Evolutionary conservation across 92 coral and sea anemone species (phyloP).

Genomic region (Porites cylindrica): DNA sequence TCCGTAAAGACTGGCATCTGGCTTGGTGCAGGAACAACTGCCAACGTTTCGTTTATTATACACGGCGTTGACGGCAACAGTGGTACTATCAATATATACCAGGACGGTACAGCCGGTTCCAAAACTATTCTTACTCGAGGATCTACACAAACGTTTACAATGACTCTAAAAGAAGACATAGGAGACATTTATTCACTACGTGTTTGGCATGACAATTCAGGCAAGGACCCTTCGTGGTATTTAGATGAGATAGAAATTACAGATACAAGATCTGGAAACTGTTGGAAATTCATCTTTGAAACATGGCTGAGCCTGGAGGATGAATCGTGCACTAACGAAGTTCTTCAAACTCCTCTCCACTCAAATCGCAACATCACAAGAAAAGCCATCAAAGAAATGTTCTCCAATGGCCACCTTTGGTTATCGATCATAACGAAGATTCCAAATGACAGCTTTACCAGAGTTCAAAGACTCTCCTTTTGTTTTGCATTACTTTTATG

Average conservation of each 20-base stretch:
- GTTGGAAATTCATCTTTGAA: slow-evolving; percentile 4
- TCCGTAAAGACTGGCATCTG: not conserved
- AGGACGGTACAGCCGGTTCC: not conserved
- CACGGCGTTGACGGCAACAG: slow-evolving; percentile 70
- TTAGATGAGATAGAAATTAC: not conserved
- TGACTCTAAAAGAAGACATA: not conserved
- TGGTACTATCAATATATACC: slow-evolving; percentile 5
- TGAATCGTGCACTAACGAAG: not conserved
- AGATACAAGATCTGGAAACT: not conserved
- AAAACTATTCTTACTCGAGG: not conserved
- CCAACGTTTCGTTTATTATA: slow-evolving; percentile 70
- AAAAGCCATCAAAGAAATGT: not conserved
- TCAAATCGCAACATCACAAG: not conserved
- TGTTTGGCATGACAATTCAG: not conserved
- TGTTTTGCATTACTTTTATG: slow-evolving; percentile 69
- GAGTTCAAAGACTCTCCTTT: slow-evolving; percentile 8
- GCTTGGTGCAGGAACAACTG: slow-evolving; percentile 67
- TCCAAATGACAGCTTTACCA: not conserved
- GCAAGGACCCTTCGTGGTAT: not conserved
- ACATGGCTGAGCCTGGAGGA: slow-evolving; percentile 7
- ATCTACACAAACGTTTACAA: not conserved
- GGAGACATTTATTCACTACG: not conserved
- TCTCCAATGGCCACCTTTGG: slow-evolving; percentile 16
- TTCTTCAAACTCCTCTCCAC: not conserved
- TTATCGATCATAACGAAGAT: not conserved